These are phyloP conservation scores for Argentina silus DNA, from an alignment of 2,797 vertebrate genomes.

Conservation along the genomic window DNA sequence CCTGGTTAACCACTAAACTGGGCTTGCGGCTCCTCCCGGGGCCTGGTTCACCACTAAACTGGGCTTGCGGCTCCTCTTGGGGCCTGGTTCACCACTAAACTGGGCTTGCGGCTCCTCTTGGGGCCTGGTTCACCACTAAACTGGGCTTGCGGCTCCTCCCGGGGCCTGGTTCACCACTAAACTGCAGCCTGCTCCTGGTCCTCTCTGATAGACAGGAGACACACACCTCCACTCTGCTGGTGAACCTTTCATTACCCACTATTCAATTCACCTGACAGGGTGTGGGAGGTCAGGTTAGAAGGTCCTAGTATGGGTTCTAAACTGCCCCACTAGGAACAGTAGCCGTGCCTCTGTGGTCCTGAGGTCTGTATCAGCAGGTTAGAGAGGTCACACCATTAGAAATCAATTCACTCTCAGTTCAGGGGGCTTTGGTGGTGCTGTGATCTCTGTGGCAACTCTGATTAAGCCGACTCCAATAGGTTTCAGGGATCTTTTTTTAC, in stretches of 20 bases:
- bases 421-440: neutral
- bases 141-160: neutral
- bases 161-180: neutral
- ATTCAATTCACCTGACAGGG: neutral
- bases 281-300: neutral
- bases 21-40: neutral
- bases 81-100: neutral
- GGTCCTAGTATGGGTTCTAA: neutral
- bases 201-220: neutral
- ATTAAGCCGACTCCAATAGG: neutral
- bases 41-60: neutral
- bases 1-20: neutral
- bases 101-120: neutral
- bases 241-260: neutral
- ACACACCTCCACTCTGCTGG: neutral
- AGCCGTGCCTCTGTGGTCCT: neutral
- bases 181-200: neutral
- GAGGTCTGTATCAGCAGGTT: neutral
- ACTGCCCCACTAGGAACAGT: neutral
- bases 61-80: neutral
- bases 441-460: conserved; percentile 20
- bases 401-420: conserved; percentile 12
- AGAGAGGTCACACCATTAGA: conserved; percentile 14
- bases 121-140: neutral
- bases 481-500: neutral